Evolutionary conservation across 1,140 invertebrate genomes (phyloP).

Genomic region (Macrosteles quadrilineatus): DNA sequence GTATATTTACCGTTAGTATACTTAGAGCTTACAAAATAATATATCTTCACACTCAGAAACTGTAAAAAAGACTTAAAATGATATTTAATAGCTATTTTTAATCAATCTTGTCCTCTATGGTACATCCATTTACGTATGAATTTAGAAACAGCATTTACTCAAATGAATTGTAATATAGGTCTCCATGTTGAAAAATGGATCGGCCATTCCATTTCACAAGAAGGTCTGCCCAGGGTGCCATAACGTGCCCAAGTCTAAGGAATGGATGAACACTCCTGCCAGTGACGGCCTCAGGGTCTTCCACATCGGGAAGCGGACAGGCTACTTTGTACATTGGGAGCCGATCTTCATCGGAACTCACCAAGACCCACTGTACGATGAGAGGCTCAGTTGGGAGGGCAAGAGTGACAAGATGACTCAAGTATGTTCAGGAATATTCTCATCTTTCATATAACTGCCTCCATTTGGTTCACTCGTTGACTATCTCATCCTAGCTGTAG

Average conservation of each 20-base stretch:
- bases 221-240: conserved; percentile 86
- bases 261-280: conserved; percentile 69
- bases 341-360: conserved; percentile 88
- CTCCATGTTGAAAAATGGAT: conserved; percentile 70
- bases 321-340: conserved; percentile 84
- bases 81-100: too few species aligned
- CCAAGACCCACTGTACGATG: conserved; percentile 84
- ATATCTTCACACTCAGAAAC: too few species aligned
- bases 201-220: conserved; percentile 89
- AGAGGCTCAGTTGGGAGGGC: conserved; percentile 85
- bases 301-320: conserved; percentile 78
- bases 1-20: too few species aligned
- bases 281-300: conserved; percentile 76
- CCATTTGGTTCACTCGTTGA: too few species aligned
- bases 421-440: conserved; percentile 54
- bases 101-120: too few species aligned
- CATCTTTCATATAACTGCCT: too few species aligned
- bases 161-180: too few species aligned
- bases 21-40: too few species aligned
- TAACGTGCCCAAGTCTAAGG: conserved; percentile 80
- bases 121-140: too few species aligned
- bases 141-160: too few species aligned
- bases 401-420: conserved; percentile 94
- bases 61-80: too few species aligned
- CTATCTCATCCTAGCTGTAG: too few species aligned